Base-by-base conservation (phyloP, 2,888 invertebrate genomes). In the Poecilus cupreus region DNA sequence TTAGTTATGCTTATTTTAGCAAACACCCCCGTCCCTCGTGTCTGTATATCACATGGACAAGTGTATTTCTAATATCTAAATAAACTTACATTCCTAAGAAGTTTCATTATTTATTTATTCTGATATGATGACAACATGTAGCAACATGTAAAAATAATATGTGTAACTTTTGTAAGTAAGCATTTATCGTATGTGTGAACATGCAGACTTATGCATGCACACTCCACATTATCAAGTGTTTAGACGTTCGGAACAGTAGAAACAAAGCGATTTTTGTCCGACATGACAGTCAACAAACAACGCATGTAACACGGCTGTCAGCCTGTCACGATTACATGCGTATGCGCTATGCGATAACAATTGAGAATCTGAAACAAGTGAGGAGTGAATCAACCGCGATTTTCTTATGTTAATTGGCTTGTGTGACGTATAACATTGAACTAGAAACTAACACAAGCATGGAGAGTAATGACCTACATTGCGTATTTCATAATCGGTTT, bases 401-500 rank as follows among this genome's bases (percentile, higher is more conserved):
- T 68, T 68, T 68, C 64, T 68, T 68, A 68, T 68, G 64, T 68
- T 68, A 68, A 68, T 68, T 68, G 39, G 37, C 57, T 68, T 68
- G 37, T 46, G 46, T 49, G 74, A 74, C 80, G 64, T 68, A 80
- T 57, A 80, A 80, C 80, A 80, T 80, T 80, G 80, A 80, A 80
- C 80, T 80, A 80, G 80, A 80, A 80, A 74, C 32, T 51, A 80
- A 80, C 37, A 32, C 72, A 32, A 80, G 39, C 80, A 80, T 80
- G 74, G 74, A 80, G 74, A 80, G 80, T 80, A 80, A 80, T 80
- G 80, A 80, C 80, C 80, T 57, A 80, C 72, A 80, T 80, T 32
- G 75, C 13, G 16, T 24, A 79, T 79, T 79, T 68, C 79, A 49
- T 68, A 79, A 79, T 79, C 51, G 51, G 16, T 68, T 24, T 68